These are phyloP conservation scores for Synanceia verrucosa DNA, from an alignment of 2,797 vertebrate genomes.

Conservation along the genomic window DNA sequence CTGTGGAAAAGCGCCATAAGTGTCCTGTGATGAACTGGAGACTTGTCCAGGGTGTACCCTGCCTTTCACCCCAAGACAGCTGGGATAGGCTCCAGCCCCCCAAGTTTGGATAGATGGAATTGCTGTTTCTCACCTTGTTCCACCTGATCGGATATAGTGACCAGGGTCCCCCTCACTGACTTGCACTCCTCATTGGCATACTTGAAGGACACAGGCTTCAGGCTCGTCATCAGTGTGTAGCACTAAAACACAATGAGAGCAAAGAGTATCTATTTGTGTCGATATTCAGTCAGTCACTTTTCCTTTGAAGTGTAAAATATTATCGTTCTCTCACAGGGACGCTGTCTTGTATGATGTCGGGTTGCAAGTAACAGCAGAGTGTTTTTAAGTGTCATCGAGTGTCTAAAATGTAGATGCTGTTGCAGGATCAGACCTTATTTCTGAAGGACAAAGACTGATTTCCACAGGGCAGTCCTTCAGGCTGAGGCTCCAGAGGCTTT, in stretches of 20 bases:
- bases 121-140: constrained; percentile 92
- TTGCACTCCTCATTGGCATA: constrained; percentile 84
- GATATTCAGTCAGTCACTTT: no score
- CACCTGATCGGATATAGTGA: constrained; percentile 87
- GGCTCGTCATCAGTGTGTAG: constrained; percentile 79
- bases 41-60: no score
- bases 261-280: not conserved
- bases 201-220: constrained; percentile 65
- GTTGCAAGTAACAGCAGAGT: not conserved
- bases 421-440: constrained; percentile 86
- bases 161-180: constrained; percentile 84
- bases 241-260: constrained; percentile 82
- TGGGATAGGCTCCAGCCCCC: no score
- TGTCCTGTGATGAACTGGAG: no score
- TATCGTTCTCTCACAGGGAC: not conserved
- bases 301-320: not conserved
- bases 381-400: not conserved
- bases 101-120: no score
- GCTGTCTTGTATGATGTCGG: no score
- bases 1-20: no score
- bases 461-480: constrained; percentile 78
- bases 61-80: no score
- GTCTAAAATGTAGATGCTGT: not conserved
- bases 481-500: constrained; percentile 74
- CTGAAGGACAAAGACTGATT: constrained; percentile 79